Evolutionary conservation across 2,113 vertebrate species (phyloP), one percentile per base, ranked within the genome.

Genomic region (Gambusia holbrooki): DNA sequence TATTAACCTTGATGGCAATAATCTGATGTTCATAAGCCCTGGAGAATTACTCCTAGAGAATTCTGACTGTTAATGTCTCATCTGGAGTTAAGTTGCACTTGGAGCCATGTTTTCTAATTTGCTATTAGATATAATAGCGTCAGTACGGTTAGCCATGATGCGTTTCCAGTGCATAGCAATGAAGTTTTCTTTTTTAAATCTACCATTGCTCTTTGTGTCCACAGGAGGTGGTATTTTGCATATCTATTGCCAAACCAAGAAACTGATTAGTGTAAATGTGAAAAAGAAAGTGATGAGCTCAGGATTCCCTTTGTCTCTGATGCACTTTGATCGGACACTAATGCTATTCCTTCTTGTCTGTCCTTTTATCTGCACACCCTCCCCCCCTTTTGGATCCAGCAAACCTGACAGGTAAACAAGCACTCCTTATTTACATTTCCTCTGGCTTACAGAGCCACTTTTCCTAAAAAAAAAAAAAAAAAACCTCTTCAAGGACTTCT

Each of bases 391-490:
- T 87, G 86, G 79, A 90, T 95, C 95, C 95, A 98, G 97, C 96
- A 98, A 98, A 96, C 97, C 97, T 88, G 97, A 98, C 97, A 98
- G 97, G 97, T 98, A 96, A 97, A 96, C 82, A 90, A 89, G 76
- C 84, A 54, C 71, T 74, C 35, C 73, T 54, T 78, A 88, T 81
- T 82, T 82, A 54, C 74, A 74, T 92, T 80, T 80, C 42, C 37
- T 71, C 69, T 74, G 69, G 77, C 80, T 76, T 71, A n/a, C 62
- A 19, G 80, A 73, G 28, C 61, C 61, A 63, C 74, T 87, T 81
- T 48, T 62, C 70, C 68, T 72, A 27, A 73, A 37, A 54, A 79
- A 27, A 27, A 54, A 27, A 73, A 37, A 54, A 79, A 27, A 27
- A 54, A 79, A 72, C 64, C 62, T 78, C 61, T 65, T 48, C 72